Evolutionary conservation across 2,888 invertebrate species (phyloP).

Genomic region (Toxonevra muliebris): DNA sequence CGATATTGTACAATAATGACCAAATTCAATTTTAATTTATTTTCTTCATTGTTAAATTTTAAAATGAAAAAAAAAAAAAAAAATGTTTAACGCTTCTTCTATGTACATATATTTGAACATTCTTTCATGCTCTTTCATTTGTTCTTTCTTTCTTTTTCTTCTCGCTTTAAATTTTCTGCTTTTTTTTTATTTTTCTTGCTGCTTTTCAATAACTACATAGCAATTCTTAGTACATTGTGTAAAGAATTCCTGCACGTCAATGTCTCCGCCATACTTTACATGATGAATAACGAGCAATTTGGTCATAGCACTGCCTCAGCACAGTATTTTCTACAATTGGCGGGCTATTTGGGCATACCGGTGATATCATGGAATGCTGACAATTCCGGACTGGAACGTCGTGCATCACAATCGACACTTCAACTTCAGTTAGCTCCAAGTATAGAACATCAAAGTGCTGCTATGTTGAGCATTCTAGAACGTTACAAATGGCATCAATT

Average conservation of each 20-base stretch:
- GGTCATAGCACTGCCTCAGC: slow-evolving; percentile 93
- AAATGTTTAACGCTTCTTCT: no score
- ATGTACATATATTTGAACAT: no score
- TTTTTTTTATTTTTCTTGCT: neutral
- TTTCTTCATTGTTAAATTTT: no score
- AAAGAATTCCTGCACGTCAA: slow-evolving; percentile 88
- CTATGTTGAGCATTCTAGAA: slow-evolving; percentile 93
- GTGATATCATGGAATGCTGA: slow-evolving; percentile 98
- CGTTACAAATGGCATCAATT: slow-evolving; percentile 97
- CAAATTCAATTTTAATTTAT: no score
- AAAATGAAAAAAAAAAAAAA: no score
- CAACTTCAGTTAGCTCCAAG: slow-evolving; percentile 95
- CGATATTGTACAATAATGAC: no score
- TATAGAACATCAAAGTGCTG: slow-evolving; percentile 92
- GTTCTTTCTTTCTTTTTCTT: slow-evolving; percentile 8
- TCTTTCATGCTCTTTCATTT: neutral
- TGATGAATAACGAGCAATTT: slow-evolving; percentile 95
- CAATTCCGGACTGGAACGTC: slow-evolving; percentile 85
- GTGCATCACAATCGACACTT: slow-evolving; percentile 87
- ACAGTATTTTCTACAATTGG: slow-evolving; percentile 92
- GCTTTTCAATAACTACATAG: slow-evolving; percentile 66
- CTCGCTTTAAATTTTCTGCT: neutral
- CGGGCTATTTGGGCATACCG: slow-evolving; percentile 93
- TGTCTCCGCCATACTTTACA: slow-evolving; percentile 90
- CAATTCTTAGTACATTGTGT: slow-evolving; percentile 87